Evolutionary conservation across 2,888 invertebrate species (phyloP).

Genomic region (Tinea semifulvella): DNA sequence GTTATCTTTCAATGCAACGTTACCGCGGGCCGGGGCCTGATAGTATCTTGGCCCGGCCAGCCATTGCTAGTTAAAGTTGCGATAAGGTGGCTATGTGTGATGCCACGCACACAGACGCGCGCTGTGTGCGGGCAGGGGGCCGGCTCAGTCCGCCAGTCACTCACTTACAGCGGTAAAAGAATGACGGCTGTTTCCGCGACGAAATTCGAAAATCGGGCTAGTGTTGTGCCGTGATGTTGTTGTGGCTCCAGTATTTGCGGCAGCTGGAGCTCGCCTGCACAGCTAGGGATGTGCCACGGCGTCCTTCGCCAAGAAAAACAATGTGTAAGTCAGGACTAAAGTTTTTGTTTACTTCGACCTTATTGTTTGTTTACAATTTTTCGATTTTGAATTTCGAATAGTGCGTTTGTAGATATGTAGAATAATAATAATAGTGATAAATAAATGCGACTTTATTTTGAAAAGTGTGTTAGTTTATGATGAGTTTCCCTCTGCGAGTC

Average conservation of each 20-base stretch:
- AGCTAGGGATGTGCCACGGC: slow-evolving; percentile 17
- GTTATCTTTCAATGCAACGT: slow-evolving; percentile 67
- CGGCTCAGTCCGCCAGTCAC: slow-evolving; percentile 42
- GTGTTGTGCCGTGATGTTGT: slow-evolving; percentile 45
- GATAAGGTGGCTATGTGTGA: slow-evolving; percentile 66
- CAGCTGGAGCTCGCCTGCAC: slow-evolving; percentile 55
- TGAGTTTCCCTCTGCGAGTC: slow-evolving; percentile 26
- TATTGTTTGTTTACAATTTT: slow-evolving; percentile 3
- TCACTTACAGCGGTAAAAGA: slow-evolving; percentile 61
- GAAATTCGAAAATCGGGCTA: neutral
- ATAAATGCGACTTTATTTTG: neutral
- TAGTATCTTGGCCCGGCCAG: slow-evolving; percentile 53
- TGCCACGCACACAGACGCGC: too few relatives aligned
- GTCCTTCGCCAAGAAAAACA: slow-evolving; percentile 56
- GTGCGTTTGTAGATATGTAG: neutral
- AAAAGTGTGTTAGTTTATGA: slow-evolving; percentile 6
- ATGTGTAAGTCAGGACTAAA: slow-evolving; percentile 41
- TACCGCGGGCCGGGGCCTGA: slow-evolving; percentile 59
- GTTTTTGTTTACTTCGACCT: slow-evolving; percentile 8
- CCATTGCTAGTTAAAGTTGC: slow-evolving; percentile 63
- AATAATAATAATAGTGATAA: neutral
- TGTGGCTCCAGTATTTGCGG: slow-evolving; percentile 59
- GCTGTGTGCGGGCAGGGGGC: slow-evolving; percentile 35
- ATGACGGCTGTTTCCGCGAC: slow-evolving; percentile 37
- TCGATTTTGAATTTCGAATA: neutral